A percentile compares a stretch with the other conserved stretches of the same genome.
phyloP scores from a whole-genome alignment of 2,888 invertebrate species.

The Caradrina kadenii region DNA sequence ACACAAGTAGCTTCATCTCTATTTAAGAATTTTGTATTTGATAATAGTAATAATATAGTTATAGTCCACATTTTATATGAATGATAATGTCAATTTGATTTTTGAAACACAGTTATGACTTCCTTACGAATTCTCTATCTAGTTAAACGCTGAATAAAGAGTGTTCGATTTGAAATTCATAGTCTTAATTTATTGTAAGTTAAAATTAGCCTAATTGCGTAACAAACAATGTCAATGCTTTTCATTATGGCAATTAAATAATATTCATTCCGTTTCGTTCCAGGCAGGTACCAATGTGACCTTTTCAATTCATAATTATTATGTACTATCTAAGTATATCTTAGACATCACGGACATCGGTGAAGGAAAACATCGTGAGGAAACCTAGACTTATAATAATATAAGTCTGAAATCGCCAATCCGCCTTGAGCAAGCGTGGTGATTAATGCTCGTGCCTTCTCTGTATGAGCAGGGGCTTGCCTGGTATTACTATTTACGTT shows the following conservation, averaged over 20 bases:
- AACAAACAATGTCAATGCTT: neutral
- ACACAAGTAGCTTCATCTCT: constrained; percentile 39
- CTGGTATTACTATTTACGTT: neutral
- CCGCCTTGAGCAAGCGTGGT: too few species aligned
- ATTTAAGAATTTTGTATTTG: constrained; percentile 52
- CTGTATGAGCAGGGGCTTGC: too few species aligned
- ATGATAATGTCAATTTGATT: constrained; percentile 38
- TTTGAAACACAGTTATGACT: constrained; percentile 26
- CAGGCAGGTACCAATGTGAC: too few species aligned
- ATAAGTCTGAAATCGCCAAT: too few species aligned
- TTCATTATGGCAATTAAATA: neutral
- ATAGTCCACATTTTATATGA: constrained; percentile 37
- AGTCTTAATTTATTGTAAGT: constrained; percentile 23
- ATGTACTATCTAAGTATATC: too few species aligned
- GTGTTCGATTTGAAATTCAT: constrained; percentile 15
- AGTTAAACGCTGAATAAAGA: constrained; percentile 12
- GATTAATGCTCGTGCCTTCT: too few species aligned
- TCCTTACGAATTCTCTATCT: constrained; percentile 13
- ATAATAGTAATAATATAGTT: constrained; percentile 39
- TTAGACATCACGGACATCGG: too few species aligned
- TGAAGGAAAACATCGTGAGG: too few species aligned
- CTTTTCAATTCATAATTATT: too few species aligned
- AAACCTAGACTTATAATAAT: too few species aligned
- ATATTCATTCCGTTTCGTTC: neutral
- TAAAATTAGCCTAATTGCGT: neutral